Conservation (phyloP, 2,113 vertebrate species). For the Scalopus aquaticus region DNA sequence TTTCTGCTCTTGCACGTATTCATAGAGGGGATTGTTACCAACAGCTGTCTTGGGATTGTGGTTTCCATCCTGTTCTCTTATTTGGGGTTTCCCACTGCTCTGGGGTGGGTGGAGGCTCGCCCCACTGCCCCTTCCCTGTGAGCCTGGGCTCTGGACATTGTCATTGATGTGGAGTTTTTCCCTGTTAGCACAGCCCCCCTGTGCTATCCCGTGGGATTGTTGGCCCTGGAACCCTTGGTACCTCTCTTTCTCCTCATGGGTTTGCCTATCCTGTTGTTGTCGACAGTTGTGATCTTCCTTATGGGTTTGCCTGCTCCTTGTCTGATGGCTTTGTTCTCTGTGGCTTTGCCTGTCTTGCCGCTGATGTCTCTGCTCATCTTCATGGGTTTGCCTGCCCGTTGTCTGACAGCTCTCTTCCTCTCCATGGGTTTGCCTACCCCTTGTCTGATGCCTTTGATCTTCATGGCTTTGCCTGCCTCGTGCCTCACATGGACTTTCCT, state of each 20-base stretch:
- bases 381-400: neutral
- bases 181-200: neutral
- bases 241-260: neutral
- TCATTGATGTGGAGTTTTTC: neutral
- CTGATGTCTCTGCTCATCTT: neutral
- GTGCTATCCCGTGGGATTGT: neutral
- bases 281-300: neutral
- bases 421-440: neutral
- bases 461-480: neutral
- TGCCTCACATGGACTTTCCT: neutral
- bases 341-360: neutral
- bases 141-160: neutral
- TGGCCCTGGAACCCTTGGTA: neutral
- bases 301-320: neutral
- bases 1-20: slow-evolving; percentile 66
- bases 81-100: neutral
- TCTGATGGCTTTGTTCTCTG: neutral
- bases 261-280: neutral
- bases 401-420: neutral
- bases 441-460: neutral
- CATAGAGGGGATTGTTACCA: slow-evolving; percentile 34
- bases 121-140: neutral
- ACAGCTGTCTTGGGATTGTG: neutral
- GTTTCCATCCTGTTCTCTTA: slow-evolving; percentile 32
- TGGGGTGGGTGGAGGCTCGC: neutral